Percentiles rank a stretch among this genome's conserved stretches.
Conservation (phyloP, 2,113 vertebrate species). For the Psilopsiagon aymara region DNA sequence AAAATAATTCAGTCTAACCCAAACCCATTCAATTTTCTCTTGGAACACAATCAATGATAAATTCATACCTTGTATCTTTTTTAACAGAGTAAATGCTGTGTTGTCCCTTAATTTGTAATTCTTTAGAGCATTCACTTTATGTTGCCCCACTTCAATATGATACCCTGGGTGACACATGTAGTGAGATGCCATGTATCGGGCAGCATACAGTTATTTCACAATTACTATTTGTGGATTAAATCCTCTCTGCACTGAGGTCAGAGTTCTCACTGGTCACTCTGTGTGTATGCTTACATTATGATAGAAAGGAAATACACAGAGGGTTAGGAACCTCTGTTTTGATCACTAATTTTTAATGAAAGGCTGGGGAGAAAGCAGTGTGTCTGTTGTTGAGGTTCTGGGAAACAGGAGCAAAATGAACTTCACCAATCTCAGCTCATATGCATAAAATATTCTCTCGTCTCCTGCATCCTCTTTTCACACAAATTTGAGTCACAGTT, state of each 20-base stretch:
- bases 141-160: not conserved
- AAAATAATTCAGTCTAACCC: not conserved
- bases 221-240: not conserved
- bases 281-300: not conserved
- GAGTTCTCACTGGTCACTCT: not conserved
- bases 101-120: not conserved
- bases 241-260: not conserved
- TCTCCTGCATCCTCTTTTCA: not conserved
- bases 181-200: not conserved
- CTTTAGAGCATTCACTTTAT: not conserved
- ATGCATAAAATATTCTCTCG: not conserved
- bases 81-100: not conserved
- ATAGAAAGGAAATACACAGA: not conserved
- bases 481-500: not conserved
- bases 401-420: not conserved
- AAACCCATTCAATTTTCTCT: not conserved
- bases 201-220: not conserved
- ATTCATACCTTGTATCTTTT: not conserved
- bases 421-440: not conserved
- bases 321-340: not conserved
- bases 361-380: not conserved
- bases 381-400: not conserved
- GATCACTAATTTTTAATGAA: not conserved
- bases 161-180: not conserved
- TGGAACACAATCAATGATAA: not conserved